A percentile compares a stretch with the other conserved stretches of the same genome.
Conservation (phyloP, 1,140 invertebrate species). For the Solenopsis invicta region DNA sequence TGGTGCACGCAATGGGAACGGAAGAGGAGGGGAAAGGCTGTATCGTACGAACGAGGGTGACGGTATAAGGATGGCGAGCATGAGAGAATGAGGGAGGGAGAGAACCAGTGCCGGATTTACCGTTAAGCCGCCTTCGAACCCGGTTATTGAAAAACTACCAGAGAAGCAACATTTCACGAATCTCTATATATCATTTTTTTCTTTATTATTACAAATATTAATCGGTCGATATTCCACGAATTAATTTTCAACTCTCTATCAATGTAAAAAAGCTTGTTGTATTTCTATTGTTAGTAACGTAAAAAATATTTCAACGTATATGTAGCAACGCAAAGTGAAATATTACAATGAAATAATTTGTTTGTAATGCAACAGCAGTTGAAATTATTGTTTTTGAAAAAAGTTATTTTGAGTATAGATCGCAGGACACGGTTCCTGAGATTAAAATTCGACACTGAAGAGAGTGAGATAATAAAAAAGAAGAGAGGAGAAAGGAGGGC, state of each 20-base stretch:
- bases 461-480: neutral
- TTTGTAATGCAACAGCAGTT: neutral
- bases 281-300: neutral
- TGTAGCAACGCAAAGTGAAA: neutral
- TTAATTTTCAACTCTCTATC: neutral
- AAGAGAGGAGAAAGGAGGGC: slow-evolving; percentile 61
- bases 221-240: neutral
- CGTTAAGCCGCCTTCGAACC: neutral
- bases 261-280: neutral
- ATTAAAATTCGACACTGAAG: neutral
- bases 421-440: neutral
- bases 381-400: neutral
- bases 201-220: neutral
- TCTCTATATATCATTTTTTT: neutral
- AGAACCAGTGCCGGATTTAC: slow-evolving; percentile 44
- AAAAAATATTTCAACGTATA: neutral
- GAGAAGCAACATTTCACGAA: neutral
- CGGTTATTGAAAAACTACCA: neutral
- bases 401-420: neutral
- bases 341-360: neutral
- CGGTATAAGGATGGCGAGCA: slow-evolving; percentile 35
- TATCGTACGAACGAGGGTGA: slow-evolving; percentile 39
- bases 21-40: slow-evolving; percentile 67
- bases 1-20: slow-evolving; percentile 77
- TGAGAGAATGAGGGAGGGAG: slow-evolving; percentile 41